Conservation (phyloP, 2,113 vertebrate genomes). For the Sarotherodon lohbergeri region DNA sequence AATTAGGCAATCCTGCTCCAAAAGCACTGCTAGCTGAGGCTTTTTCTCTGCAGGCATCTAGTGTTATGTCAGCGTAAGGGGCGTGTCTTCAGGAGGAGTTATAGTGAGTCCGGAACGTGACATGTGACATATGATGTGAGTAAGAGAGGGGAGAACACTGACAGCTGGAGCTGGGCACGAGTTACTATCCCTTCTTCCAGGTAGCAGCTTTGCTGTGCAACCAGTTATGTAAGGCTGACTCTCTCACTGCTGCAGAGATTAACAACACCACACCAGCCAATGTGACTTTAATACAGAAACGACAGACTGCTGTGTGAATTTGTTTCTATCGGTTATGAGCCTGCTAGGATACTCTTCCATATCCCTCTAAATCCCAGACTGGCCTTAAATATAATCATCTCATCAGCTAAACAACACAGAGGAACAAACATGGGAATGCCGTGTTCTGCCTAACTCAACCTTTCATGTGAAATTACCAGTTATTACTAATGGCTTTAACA, state of each 20-base stretch:
- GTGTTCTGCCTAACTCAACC: background rate
- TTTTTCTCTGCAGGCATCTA: slow-evolving; percentile 10
- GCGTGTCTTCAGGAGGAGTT: background rate
- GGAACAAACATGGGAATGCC: background rate
- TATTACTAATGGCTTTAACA: background rate
- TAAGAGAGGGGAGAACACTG: slow-evolving; percentile 17
- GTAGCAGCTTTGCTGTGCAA: slow-evolving; percentile 49
- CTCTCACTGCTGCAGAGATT: slow-evolving; percentile 22
- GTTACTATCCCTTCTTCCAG: slow-evolving; percentile 52
- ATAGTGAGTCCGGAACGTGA: slow-evolving; percentile 9
- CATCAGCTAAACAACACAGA: background rate
- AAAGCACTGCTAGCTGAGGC: background rate
- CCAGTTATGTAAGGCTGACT: slow-evolving; percentile 49
- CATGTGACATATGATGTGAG: slow-evolving; percentile 49
- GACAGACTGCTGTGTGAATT: background rate
- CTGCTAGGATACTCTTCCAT: background rate
- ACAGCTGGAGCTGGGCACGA: slow-evolving; percentile 47
- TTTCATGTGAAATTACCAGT: background rate
- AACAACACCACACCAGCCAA: slow-evolving; percentile 14
- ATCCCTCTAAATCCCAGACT: slow-evolving; percentile 5
- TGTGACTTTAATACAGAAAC: slow-evolving; percentile 9
- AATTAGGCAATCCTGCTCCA: background rate
- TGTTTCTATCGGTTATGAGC: background rate
- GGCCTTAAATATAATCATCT: background rate
- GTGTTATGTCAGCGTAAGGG: background rate